These are phyloP conservation scores for Patiria miniata DNA, from an alignment of 35 echinoderm and acorn worm genomes.

Conservation along the genomic window DNA sequence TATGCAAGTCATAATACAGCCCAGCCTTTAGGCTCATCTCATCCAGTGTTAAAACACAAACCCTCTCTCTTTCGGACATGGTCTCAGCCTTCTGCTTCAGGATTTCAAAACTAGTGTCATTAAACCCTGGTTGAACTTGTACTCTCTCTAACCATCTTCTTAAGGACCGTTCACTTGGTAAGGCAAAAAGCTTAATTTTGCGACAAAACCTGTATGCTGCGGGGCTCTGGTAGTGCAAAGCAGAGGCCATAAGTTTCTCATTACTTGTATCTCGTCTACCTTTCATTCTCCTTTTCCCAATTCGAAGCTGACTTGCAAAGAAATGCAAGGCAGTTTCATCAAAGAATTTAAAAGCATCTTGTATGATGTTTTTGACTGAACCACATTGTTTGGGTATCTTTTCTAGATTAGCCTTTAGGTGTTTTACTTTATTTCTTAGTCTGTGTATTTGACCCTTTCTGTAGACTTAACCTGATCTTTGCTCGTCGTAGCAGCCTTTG, in stretches of 20 bases:
- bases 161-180: slow-evolving; percentile 11
- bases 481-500: not conserved
- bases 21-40: slow-evolving; percentile 38
- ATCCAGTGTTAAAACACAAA: slow-evolving; percentile 15
- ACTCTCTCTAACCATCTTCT: slow-evolving; percentile 33
- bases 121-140: not conserved
- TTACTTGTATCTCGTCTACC: slow-evolving; percentile 1
- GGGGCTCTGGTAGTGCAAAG: slow-evolving; percentile 37
- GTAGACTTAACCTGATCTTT: not conserved
- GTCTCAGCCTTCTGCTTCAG: not conserved
- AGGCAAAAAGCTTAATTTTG: slow-evolving; percentile 19
- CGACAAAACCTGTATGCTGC: slow-evolving; percentile 19
- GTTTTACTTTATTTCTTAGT: slow-evolving; percentile 1
- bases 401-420: not conserved
- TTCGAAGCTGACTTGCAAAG: slow-evolving; percentile 35
- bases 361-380: not conserved
- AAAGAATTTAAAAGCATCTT: not conserved
- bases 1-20: slow-evolving; percentile 23
- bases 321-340: not conserved
- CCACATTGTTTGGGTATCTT: not conserved
- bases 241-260: slow-evolving; percentile 5
- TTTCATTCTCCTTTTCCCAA: not conserved
- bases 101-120: slow-evolving; percentile 21
- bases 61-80: slow-evolving; percentile 1
- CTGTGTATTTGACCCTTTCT: slow-evolving; percentile 23